Conservation (phyloP, 2,797 vertebrate genomes). For the Dipus sagitta region DNA sequence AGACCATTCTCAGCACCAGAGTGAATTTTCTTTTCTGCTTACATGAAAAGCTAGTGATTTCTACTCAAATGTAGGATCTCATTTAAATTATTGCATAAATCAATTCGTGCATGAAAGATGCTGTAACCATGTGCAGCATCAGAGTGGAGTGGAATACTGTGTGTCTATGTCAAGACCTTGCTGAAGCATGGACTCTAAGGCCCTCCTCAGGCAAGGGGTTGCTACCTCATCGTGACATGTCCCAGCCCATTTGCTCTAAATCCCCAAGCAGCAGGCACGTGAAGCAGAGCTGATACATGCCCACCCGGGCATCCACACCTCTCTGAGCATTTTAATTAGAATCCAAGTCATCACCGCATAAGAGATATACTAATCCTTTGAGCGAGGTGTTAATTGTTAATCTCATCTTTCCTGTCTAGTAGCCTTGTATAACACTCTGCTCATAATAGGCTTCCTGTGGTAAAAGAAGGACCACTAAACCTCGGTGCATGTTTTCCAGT, state of each 20-base stretch:
- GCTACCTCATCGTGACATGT: background rate
- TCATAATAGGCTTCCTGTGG: conserved; percentile 71
- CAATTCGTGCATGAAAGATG: background rate
- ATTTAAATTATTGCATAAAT: background rate
- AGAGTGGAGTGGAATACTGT: background rate
- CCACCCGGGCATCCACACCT: background rate
- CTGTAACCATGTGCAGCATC: background rate
- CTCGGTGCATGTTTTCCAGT: conserved; percentile 75
- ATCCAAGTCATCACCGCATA: background rate
- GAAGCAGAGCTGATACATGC: background rate
- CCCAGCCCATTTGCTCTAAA: background rate
- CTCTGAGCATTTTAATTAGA: conserved; percentile 80
- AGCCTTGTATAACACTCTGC: conserved; percentile 74
- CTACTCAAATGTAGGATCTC: background rate
- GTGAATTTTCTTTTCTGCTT: background rate
- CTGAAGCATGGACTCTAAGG: conserved; percentile 53
- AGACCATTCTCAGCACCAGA: background rate
- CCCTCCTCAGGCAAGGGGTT: background rate
- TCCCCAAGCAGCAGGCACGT: background rate
- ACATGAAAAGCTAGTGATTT: background rate
- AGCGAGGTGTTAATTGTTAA: conserved; percentile 85
- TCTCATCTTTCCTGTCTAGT: conserved; percentile 81
- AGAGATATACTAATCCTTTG: conserved; percentile 79
- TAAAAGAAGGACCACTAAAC: conserved; percentile 72
- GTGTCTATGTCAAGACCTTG: background rate